These are phyloP conservation scores for Tupaia chinensis DNA, from an alignment of 2,113 vertebrate genomes.

Conservation along the genomic window DNA sequence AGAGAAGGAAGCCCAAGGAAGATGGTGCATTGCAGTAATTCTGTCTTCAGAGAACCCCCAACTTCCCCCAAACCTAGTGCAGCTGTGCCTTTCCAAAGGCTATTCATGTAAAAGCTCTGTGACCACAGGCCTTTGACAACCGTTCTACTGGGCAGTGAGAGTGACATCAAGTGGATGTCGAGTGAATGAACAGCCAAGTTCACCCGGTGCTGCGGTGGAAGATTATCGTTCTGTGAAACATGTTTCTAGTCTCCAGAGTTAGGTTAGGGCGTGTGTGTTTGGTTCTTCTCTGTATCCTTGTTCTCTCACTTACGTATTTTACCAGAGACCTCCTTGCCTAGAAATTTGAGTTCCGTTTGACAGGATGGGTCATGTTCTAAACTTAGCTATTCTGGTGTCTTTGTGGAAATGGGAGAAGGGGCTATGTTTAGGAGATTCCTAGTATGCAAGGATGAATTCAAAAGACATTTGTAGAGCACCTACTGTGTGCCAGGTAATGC, in stretches of 20 bases:
- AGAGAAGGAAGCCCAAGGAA: background rate
- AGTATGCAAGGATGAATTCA: background rate
- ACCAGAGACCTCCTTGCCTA: background rate
- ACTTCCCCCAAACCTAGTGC: background rate
- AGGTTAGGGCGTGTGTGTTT: no score
- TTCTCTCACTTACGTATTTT: background rate
- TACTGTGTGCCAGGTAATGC: background rate
- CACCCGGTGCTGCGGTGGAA: background rate
- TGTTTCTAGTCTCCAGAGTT: background rate
- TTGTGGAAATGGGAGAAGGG: background rate
- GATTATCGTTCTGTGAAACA: background rate
- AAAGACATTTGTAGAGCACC: background rate
- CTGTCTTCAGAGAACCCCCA: background rate
- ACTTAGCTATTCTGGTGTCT: background rate
- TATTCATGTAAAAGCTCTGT: conserved; percentile 42
- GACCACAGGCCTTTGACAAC: conserved; percentile 73
- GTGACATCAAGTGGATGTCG: conserved; percentile 84
- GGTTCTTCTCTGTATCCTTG: background rate
- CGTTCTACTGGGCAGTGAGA: conserved; percentile 82
- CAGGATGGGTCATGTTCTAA: background rate
- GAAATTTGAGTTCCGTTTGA: background rate
- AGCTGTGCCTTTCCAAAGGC: background rate
- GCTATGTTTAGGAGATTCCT: background rate
- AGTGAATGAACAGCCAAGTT: conserved; percentile 76
- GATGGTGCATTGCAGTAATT: accelerated